Evolutionary conservation across 2,888 invertebrate genomes (phyloP), one percentile per base, ranked within the genome.

Genomic region (Adelognathus sp.): DNA sequence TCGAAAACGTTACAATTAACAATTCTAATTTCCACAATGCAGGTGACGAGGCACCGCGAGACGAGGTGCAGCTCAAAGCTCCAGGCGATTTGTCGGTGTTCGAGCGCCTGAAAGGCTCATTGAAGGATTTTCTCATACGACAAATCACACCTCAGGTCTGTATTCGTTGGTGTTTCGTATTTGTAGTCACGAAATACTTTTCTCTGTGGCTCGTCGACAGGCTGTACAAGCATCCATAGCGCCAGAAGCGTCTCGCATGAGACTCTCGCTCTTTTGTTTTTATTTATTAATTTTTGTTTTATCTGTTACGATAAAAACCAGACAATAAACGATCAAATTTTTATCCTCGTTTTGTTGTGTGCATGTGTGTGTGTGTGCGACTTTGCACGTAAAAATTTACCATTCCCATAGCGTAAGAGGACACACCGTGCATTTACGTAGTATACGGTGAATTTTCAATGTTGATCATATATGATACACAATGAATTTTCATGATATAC

Each of bases 51-150:
- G 74, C 81, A 66, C 78, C 82, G 41, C 88, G 86, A 76, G 90
- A 89, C 52, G 88, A 88, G 73, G 84, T 85, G 46, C 89, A 89
- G 74, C 79, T 91, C 16, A 90, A 90, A 85, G 88, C 91, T 29
- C 90, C 91, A 11, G 75, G 74, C 9, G 90, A 90, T 74, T 75
- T 87, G 73, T 91, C 90, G 44, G 84, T 91, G 80, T 88, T 90
- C 46, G 90, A 91, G 81, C 85, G 88, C 69, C 72, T 91, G 3
- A 91, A 90, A 83, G 89, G 87, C 69, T 88, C 89, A 1, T 81
- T 91, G 44, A 89, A 86, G 83, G 88, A 90, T 77, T 88, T 91
- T 76, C 82, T 90, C n/a, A 83, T 82, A 4, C 86, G 83, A 67
- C 89, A 88, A 84, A 81, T 88, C 41, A 85, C 84, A 67, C 84